A percentile compares a stretch with the other conserved stretches of the same genome.
phyloP scores from a whole-genome alignment of 2,113 vertebrate genomes.

The Delphinapterus leucas region DNA sequence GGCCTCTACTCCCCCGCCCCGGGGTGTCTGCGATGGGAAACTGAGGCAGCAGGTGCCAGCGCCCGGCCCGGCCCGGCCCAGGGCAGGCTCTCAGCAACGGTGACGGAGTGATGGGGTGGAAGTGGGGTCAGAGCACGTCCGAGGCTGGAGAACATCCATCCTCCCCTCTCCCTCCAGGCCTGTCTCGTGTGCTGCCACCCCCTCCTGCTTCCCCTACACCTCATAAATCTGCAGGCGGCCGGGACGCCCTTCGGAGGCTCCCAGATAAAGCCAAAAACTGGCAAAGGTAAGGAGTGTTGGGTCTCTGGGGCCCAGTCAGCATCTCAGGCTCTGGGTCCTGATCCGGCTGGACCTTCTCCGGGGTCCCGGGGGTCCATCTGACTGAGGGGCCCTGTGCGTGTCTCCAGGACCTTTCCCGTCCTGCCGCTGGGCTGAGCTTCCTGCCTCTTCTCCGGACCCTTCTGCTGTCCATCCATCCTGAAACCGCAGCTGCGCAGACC shows the following conservation, averaged over 20 bases:
- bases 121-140: background rate
- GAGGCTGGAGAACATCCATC: background rate
- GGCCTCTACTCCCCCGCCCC: background rate
- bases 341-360: background rate
- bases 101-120: background rate
- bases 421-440: background rate
- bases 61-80: background rate
- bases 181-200: background rate
- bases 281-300: background rate
- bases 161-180: background rate
- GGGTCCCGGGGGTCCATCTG: background rate
- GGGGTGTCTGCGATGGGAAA: background rate
- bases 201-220: slow-evolving; percentile 50
- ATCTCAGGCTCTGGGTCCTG: background rate
- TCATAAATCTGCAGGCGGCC: slow-evolving; percentile 70
- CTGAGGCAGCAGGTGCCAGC: background rate
- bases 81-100: background rate
- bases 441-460: slow-evolving; percentile 24
- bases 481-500: slow-evolving; percentile 64
- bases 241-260: background rate
- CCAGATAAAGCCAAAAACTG: background rate
- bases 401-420: background rate
- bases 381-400: background rate
- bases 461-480: slow-evolving; percentile 40
- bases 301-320: background rate